These are phyloP conservation scores for Achlya flavicornis DNA, from an alignment of 2,888 invertebrate genomes.

Conservation along the genomic window DNA sequence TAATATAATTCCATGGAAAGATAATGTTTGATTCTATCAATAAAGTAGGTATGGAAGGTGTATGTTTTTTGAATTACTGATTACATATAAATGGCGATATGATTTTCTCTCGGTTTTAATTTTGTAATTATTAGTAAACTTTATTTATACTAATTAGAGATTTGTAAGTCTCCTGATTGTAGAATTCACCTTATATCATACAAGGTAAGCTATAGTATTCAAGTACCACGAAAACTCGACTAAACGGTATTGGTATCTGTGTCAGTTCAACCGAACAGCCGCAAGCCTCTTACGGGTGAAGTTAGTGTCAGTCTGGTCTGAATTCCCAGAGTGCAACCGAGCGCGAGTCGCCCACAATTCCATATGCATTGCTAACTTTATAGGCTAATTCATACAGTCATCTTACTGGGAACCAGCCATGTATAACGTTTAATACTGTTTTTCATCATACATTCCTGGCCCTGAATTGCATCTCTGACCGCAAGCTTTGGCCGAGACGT, in stretches of 20 bases:
- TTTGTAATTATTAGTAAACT: too few relatives aligned
- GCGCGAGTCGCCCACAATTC: slow-evolving; percentile 6
- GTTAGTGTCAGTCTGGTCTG: slow-evolving; percentile 36
- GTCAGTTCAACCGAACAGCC: slow-evolving; percentile 44
- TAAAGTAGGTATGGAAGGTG: too few relatives aligned
- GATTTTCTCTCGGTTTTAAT: too few relatives aligned
- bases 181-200: too few relatives aligned
- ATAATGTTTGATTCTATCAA: too few relatives aligned
- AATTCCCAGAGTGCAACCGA: slow-evolving; percentile 20
- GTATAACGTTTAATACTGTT: slow-evolving; percentile 21
- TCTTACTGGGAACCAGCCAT: slow-evolving; percentile 22
- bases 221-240: background rate
- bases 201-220: too few relatives aligned
- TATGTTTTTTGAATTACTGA: too few relatives aligned
- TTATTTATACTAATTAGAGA: too few relatives aligned
- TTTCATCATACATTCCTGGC: slow-evolving; percentile 21
- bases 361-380: slow-evolving; percentile 27
- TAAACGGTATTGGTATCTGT: slow-evolving; percentile 19
- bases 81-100: too few relatives aligned
- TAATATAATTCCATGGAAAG: too few relatives aligned
- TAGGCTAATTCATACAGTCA: slow-evolving; percentile 10
- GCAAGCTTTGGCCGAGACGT: slow-evolving; percentile 24
- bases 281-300: slow-evolving; percentile 40
- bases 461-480: slow-evolving; percentile 24
- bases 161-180: too few relatives aligned